These are phyloP conservation scores for Sycobia sp. DNA, from an alignment of 1,140 invertebrate genomes.

Conservation along the genomic window DNA sequence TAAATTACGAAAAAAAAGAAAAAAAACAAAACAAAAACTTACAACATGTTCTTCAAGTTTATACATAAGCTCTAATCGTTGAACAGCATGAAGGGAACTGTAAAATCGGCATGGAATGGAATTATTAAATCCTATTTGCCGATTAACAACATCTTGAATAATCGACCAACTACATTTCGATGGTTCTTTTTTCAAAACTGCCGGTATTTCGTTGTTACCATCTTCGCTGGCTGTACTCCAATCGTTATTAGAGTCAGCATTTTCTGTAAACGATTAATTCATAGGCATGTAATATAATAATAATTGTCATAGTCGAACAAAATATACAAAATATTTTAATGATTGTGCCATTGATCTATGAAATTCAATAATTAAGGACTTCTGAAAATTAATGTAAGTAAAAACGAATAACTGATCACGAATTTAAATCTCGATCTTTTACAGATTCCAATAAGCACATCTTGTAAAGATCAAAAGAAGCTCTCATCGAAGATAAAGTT, in stretches of 20 bases:
- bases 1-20: slow-evolving; percentile 6
- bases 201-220: slow-evolving; percentile 57
- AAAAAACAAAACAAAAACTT: slow-evolving; percentile 29
- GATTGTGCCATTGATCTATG: no score
- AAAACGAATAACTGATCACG: no score
- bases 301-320: no score
- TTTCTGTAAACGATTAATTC: slow-evolving; percentile 20
- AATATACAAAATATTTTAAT: no score
- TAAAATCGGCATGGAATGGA: slow-evolving; percentile 77
- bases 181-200: slow-evolving; percentile 65
- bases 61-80: slow-evolving; percentile 80
- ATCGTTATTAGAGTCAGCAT: slow-evolving; percentile 45
- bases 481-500: no score
- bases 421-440: no score
- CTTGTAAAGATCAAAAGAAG: no score
- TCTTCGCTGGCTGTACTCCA: slow-evolving; percentile 49
- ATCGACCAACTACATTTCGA: slow-evolving; percentile 74
- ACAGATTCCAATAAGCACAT: no score
- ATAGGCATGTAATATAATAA: slow-evolving; percentile 9
- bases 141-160: slow-evolving; percentile 65
- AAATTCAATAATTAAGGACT: no score
- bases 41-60: slow-evolving; percentile 77
- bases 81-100: slow-evolving; percentile 80
- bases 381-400: no score
- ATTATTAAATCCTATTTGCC: slow-evolving; percentile 67